Evolutionary conservation across 1,140 invertebrate species (phyloP).

Genomic region (Asbolus verrucosus): DNA sequence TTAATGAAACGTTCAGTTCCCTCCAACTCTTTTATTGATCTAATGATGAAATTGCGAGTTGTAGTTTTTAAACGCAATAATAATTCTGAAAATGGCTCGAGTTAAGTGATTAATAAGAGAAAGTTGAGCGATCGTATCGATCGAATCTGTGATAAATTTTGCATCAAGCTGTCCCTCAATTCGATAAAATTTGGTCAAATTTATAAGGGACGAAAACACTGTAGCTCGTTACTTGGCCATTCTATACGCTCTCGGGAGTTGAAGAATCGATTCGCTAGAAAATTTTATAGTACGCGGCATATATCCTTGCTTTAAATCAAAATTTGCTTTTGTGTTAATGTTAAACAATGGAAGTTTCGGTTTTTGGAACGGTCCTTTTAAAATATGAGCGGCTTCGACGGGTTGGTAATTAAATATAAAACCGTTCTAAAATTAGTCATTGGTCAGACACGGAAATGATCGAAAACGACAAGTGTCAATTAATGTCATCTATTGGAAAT

Average conservation of each 20-base stretch:
- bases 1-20: constrained; percentile 23
- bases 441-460: constrained; percentile 7
- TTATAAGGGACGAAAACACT: constrained; percentile 21
- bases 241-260: constrained; percentile 3
- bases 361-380: constrained; percentile 5
- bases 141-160: constrained; percentile 3
- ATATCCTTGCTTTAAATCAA: too few relatives aligned
- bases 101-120: too few relatives aligned
- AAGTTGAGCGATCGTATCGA: background rate
- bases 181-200: background rate
- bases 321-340: background rate
- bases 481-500: constrained; percentile 27
- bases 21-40: constrained; percentile 4
- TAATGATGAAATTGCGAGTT: background rate
- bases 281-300: too few relatives aligned
- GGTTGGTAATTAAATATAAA: too few relatives aligned
- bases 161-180: too few relatives aligned
- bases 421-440: background rate
- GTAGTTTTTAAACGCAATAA: background rate
- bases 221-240: constrained; percentile 9
- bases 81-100: too few relatives aligned
- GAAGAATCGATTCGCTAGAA: constrained; percentile 28
- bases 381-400: background rate
- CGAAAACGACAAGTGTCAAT: constrained; percentile 23
- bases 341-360: background rate